Base-by-base conservation (phyloP, 2,888 invertebrate genomes). In the Xanthia icteritia region DNA sequence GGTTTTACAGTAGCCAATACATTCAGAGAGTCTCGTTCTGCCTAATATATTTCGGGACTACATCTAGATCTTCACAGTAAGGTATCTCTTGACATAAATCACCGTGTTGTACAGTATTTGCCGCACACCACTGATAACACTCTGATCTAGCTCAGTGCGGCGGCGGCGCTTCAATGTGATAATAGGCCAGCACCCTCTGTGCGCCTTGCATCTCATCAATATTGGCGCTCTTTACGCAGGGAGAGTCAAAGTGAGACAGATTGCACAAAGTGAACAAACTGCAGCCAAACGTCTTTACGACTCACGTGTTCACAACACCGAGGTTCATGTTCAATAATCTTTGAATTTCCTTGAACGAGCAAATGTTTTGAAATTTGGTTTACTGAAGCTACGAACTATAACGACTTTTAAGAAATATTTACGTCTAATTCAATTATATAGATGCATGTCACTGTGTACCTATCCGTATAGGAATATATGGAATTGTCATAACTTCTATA, bases 201-300 rank as follows among this genome's bases (percentile, higher is more conserved):
- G 45, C 51, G n/a, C n/a, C 54, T 27, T 27, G 51, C 42, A 56
- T 60, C 56, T 2, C 39, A 31, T 61, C 67, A 54, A 72, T 65
- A 58, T 77, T 51, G 23, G n/a, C 56, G 61, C 61, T 83, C 58
- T 65, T 81, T 63, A 76, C 60, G 63, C 15, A 51, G 42, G 6
- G 61, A 39, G 20, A 56, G 54, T 63, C 68, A 77, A 82, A 77
- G 73, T 39, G 68, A 27, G n/a, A 15, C 15, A 13, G 54, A 54
- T 61, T 68, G 63, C 65, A 70, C 79, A 79, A 70, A 75, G 84
- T 36, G 5, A 39, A 63, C 23, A 80, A 27, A 27, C 54, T 63
- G 20, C 63, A 68, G 60, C 20, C n/a, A 13, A 60, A 68, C 31
- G 61, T 54, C 27, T 74, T 73, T 73, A 61, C 17, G 54, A 63